phyloP scores from a whole-genome alignment of 2,888 invertebrate species.

The Dolichopus griseipennis region DNA sequence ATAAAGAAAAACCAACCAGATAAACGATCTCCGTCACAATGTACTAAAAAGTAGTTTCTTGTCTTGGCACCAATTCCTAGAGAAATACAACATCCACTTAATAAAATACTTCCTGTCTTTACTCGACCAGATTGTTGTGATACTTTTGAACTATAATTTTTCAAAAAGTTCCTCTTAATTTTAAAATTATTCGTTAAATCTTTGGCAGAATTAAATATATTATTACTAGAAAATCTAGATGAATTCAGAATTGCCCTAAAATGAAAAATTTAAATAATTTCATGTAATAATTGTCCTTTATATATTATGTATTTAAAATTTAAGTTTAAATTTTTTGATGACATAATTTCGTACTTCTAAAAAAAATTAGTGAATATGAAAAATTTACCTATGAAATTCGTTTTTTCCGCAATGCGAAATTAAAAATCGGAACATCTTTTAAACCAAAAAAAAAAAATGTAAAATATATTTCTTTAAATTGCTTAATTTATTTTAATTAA shows the following conservation, averaged over 20 bases:
- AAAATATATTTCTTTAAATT: neutral
- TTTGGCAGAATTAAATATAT: slow-evolving; percentile 22
- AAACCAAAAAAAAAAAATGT: neutral
- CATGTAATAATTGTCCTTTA: slow-evolving; percentile 20
- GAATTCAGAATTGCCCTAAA: slow-evolving; percentile 25
- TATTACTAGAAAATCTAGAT: slow-evolving; percentile 21
- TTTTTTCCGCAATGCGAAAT: slow-evolving; percentile 30
- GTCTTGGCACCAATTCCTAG: slow-evolving; percentile 30
- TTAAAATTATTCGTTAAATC: slow-evolving; percentile 18
- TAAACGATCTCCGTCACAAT: slow-evolving; percentile 36
- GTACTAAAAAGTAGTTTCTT: slow-evolving; percentile 24
- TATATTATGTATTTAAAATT: neutral
- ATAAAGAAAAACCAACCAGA: slow-evolving; percentile 22
- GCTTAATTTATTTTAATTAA: neutral
- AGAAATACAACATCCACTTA: slow-evolving; percentile 32
- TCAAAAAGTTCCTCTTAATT: slow-evolving; percentile 16
- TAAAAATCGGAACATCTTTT: slow-evolving; percentile 31
- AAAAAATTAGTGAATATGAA: slow-evolving; percentile 13
- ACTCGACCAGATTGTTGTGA: neutral
- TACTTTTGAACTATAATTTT: slow-evolving; percentile 11
- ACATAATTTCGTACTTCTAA: slow-evolving; percentile 25
- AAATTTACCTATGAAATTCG: slow-evolving; percentile 30
- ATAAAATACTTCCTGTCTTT: slow-evolving; percentile 23
- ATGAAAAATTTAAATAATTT: slow-evolving; percentile 20
- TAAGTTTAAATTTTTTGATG: slow-evolving; percentile 25